phyloP scores from a whole-genome alignment of 2,888 invertebrate genomes.

The Sabellastarte sp. region DNA sequence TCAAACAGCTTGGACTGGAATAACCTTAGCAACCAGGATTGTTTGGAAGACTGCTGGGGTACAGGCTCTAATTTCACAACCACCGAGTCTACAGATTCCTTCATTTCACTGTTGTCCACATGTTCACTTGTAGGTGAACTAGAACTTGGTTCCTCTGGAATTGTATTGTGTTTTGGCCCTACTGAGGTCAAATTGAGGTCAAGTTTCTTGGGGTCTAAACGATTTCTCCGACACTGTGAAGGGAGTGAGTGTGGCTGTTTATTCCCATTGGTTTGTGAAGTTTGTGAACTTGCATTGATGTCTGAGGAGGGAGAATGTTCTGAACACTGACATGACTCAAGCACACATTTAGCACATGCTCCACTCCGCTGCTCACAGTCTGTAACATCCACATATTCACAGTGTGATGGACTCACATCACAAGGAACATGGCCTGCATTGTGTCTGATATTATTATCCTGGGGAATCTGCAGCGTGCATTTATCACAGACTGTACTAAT shows the following conservation, averaged over 20 bases:
- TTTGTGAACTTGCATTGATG: background rate
- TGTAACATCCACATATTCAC: background rate
- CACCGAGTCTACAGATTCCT: background rate
- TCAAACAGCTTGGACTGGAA: slow-evolving; percentile 98
- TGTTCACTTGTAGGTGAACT: too few species aligned
- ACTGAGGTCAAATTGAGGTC: background rate
- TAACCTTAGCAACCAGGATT: slow-evolving; percentile 73
- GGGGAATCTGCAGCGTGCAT: background rate
- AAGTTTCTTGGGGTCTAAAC: too few species aligned
- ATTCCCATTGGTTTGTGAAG: too few species aligned
- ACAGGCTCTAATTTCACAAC: background rate
- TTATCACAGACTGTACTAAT: background rate
- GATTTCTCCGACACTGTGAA: too few species aligned
- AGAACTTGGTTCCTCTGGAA: background rate
- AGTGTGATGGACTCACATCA: too few species aligned
- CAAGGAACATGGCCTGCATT: background rate
- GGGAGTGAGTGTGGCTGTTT: too few species aligned
- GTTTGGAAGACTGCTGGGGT: slow-evolving; percentile 14
- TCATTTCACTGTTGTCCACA: background rate
- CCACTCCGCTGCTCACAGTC: background rate
- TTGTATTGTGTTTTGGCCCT: background rate
- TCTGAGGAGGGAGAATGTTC: background rate
- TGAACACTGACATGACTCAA: too few species aligned
- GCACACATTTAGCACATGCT: background rate
- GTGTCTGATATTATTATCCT: too few species aligned